Evolutionary conservation across 2,797 vertebrate species (phyloP).

Genomic region (Sarcoramphus papa): DNA sequence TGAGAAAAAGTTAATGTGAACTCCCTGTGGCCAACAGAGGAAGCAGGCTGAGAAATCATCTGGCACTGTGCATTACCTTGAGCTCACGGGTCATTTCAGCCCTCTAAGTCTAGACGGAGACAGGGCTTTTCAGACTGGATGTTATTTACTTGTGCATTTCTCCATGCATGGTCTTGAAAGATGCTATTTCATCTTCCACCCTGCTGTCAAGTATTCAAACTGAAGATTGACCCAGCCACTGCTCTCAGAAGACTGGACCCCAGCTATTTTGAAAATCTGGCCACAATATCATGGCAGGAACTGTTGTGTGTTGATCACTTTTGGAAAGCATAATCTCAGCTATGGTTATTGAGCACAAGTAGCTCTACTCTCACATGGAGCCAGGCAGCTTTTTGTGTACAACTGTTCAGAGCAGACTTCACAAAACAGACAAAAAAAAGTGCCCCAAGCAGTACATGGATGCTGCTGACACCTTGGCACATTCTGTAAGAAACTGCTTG

Average conservation of each 20-base stretch:
- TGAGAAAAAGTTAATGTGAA: background rate
- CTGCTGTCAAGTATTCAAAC: background rate
- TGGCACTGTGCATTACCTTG: background rate
- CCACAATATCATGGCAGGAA: background rate
- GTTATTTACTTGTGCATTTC: background rate
- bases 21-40: background rate
- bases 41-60: background rate
- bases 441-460: background rate
- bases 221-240: background rate
- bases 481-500: background rate
- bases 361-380: background rate
- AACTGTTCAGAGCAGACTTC: background rate
- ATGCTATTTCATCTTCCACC: background rate
- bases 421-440: background rate
- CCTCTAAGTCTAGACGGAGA: background rate
- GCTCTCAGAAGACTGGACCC: background rate
- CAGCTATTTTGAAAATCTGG: background rate
- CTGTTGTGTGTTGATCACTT: background rate
- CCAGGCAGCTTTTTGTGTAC: background rate
- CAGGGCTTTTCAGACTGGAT: background rate
- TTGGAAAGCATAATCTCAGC: background rate
- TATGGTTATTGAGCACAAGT: background rate
- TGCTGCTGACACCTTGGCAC: background rate
- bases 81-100: background rate
- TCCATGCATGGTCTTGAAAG: background rate